Conservation (phyloP, 64 coral and sea anemone species). For the Stylophora pistillata region DNA sequence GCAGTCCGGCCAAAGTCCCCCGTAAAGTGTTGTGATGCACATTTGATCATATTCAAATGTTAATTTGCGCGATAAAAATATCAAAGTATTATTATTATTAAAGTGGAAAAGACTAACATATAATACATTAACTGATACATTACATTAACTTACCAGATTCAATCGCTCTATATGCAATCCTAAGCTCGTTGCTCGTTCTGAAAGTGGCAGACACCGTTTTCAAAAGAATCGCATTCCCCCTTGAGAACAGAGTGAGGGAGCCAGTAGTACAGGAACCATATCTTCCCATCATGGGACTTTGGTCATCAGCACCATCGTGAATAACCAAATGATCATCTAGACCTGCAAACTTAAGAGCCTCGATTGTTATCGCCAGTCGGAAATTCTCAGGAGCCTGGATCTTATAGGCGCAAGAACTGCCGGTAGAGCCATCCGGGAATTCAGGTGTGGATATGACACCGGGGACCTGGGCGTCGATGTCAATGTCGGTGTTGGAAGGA, state of each 20-base stretch:
- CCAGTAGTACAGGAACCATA: slow-evolving; percentile 6
- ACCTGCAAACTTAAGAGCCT: background rate
- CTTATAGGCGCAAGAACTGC: slow-evolving; percentile 1
- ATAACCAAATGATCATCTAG: background rate
- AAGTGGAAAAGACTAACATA: too few relatives aligned
- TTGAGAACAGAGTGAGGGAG: slow-evolving; percentile 26
- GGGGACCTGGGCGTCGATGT: background rate
- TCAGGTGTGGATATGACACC: slow-evolving; percentile 10
- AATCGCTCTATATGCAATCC: background rate
- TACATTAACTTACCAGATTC: slow-evolving; percentile 3
- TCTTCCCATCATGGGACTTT: background rate
- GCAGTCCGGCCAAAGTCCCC: too few relatives aligned
- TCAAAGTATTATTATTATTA: too few relatives aligned
- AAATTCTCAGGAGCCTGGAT: slow-evolving; percentile 20
- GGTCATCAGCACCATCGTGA: background rate
- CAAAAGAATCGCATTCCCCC: background rate
- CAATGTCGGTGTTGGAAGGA: slow-evolving; percentile 17
- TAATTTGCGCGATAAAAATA: too few relatives aligned
- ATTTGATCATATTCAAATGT: too few relatives aligned
- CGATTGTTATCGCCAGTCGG: background rate
- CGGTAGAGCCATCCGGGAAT: background rate
- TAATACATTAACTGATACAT: too few relatives aligned
- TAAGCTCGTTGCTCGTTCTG: background rate
- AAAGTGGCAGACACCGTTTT: slow-evolving; percentile 1
- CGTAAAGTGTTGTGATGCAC: too few relatives aligned